Evolutionary conservation across 2,113 vertebrate genomes (phyloP), one percentile per base, ranked within the genome.

Genomic region (Pogona vitticeps): DNA sequence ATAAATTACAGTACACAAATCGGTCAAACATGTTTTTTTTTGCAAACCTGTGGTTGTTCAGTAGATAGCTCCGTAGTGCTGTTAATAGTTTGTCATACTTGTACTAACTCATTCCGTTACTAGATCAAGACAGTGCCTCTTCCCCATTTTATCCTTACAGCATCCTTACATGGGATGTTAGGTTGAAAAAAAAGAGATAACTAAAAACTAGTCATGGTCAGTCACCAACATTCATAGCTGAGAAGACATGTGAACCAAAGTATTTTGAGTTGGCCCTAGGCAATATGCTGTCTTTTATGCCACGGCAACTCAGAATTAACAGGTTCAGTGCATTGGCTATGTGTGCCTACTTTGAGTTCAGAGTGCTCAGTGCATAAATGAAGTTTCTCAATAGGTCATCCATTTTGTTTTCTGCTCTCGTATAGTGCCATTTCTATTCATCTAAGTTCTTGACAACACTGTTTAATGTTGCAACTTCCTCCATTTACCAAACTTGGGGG

Each of bases 1-100:
- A 84, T 89, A 92, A 90, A 91, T 94, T 88, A 84, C 59, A 71
- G 77, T 86, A 94, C 93, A 90, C 88, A 86, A 88, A 83, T 46
- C 68, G 90, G 82, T 91, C 67, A 89, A 52, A 81, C 91, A 93
- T 90, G 28, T 31, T 68, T 80, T 87, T 31, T 68, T 80, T 87
- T 67, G 79, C 86, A 84, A 90, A 81, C 21, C 85, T 86, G 40
- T 56, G 86, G 77, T 78, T n/a, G 82, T 88, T 85, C 0, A 0
- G 76, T 1, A 86, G 21, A 18, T 88, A 33, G 40, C 42, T 56
- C 6, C 68, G 46, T 78, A 78, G 26, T 68, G 26, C 77, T 85
- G 40, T 80, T 88, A 2, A 78, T 89, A 2, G 58, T 59, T 72
- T 86, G n/a, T 56, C 33, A 65, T 1, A 15, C 26, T 76, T 79